A percentile compares a stretch with the other conserved stretches of the same genome.
Evolutionary conservation across 2,113 vertebrate genomes (phyloP).

Genomic region (Cyprinodon tularosa): DNA sequence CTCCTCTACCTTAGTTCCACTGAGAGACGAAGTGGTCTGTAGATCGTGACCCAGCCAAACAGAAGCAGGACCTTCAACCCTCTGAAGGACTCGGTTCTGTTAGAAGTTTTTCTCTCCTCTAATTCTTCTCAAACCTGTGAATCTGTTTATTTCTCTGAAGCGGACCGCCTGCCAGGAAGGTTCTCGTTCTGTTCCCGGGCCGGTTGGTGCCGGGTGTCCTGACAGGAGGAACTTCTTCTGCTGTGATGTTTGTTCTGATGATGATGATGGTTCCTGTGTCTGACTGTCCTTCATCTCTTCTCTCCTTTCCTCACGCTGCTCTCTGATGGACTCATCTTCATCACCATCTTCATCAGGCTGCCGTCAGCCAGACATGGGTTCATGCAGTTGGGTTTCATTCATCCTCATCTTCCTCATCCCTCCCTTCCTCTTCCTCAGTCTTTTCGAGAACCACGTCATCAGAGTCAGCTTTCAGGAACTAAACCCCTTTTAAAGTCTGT

Average conservation of each 20-base stretch:
- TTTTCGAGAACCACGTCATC: slow-evolving; percentile 28
- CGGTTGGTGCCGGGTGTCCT: not conserved
- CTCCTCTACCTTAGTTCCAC: too few relatives aligned
- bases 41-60: too few relatives aligned
- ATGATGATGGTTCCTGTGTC: slow-evolving; percentile 11
- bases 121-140: not conserved
- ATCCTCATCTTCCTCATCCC: not conserved
- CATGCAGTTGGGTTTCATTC: slow-evolving; percentile 95
- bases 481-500: not conserved
- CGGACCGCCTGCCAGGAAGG: too few relatives aligned
- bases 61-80: too few relatives aligned
- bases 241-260: not conserved
- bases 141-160: not conserved
- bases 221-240: not conserved
- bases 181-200: not conserved
- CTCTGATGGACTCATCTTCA: slow-evolving; percentile 78
- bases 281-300: slow-evolving; percentile 59
- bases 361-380: slow-evolving; percentile 98
- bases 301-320: slow-evolving; percentile 83
- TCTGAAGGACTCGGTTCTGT: not conserved
- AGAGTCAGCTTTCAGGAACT: not conserved
- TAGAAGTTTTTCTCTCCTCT: not conserved
- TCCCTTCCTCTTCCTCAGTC: slow-evolving; percentile 4
- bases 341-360: slow-evolving; percentile 86
- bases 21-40: too few relatives aligned